Evolutionary conservation across 2,888 invertebrate genomes (phyloP), one percentile per base, ranked within the genome.

Genomic region (Athalia circularis): DNA sequence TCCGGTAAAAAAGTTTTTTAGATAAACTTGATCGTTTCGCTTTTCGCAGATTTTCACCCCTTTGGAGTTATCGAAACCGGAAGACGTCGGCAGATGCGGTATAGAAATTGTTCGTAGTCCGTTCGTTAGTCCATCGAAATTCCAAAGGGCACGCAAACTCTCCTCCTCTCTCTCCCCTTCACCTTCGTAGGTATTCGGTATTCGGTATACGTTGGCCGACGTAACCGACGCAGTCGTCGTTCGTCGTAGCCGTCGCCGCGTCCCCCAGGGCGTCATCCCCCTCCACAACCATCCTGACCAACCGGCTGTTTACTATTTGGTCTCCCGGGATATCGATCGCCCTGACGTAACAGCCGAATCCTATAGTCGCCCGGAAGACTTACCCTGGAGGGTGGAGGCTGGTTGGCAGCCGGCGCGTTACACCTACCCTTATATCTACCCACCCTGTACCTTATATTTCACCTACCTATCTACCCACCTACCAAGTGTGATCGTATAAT

Each of bases 271-370:
- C 72, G 72, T 77, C 83, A 84, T 84, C 83, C 83, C 85, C 85
- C 84, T 84, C 85, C 83, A 80, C 77, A 82, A 83, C 85, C 85
- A 83, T 89, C 87, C 90, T 90, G 90, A 88, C 90, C 90, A 90
- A 90, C 90, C 90, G 90, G 89, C 90, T 90, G 90, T 90, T 90
- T 90, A 90, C 90, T 89, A 88, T 90, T 90, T 88, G 88, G 88
- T 88, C 90, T 89, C 90, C 89, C 88, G 88, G 88, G 88, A 89
- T 90, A 90, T 90, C 89, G 90, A 90, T 90, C 88, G 88, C 87
- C 87, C 87, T 88, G 87, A 88, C 89, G 89, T 89, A 90, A 89
- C 88, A 88, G 88, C 87, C 70, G 75, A 75, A 75, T 75, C 75
- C 50, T 64, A 64, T 64, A 64, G 50, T 75, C 75, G 50, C 62